Evolutionary conservation across 2,113 vertebrate genomes (phyloP).

Genomic region (Python bivittatus): DNA sequence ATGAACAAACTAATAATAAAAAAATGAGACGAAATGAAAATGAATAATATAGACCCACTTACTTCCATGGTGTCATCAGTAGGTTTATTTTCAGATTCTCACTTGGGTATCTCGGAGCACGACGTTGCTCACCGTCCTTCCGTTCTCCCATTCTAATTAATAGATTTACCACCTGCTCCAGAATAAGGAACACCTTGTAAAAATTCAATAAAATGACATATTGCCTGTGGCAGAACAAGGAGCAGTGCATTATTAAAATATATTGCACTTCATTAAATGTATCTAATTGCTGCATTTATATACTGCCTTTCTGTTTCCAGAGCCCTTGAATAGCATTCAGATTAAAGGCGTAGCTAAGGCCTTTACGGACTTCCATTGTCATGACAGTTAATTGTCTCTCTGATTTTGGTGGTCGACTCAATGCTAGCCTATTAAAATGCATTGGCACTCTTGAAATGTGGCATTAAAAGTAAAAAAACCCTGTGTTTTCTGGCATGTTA

Average conservation of each 20-base stretch:
- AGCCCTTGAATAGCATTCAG: background rate
- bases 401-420: background rate
- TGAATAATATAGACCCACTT: background rate
- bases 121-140: background rate
- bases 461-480: background rate
- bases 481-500: too few relatives aligned
- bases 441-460: background rate
- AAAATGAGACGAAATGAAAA: background rate
- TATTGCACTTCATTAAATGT: background rate
- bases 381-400: background rate
- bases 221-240: background rate
- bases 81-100: background rate
- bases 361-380: background rate
- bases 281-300: background rate
- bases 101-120: background rate
- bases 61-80: background rate
- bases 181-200: background rate
- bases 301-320: background rate
- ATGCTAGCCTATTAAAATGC: background rate
- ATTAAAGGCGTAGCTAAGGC: background rate
- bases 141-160: background rate
- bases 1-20: background rate
- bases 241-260: background rate
- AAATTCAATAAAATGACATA: background rate
- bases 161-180: background rate